Base-by-base conservation (phyloP, 1,140 invertebrate genomes). In the Philopotamus ludificatus region DNA sequence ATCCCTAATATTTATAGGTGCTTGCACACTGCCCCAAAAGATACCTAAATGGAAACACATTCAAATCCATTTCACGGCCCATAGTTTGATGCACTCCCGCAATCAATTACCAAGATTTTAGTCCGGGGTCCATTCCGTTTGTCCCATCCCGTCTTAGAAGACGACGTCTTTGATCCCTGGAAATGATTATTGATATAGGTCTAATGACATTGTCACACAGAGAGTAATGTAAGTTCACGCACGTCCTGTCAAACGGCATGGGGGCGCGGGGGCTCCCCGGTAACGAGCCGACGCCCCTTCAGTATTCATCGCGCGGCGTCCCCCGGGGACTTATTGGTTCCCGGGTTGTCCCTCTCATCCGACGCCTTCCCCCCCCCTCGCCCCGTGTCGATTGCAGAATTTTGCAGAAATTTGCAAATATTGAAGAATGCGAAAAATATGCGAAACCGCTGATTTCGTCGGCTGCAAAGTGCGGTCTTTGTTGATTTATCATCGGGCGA, bases 261-360 rank as follows among this genome's bases (percentile, higher is more conserved):
- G 25, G 12, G 20, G 10, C 8, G 10, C 25, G 8, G 25, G 12
- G 20, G 50, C 7, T 16, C 20, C 23, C 50, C 4, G 10, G 50
- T 53, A 53, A 53, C 50, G 50, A 53, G 50, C 28, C 41, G 39
- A 15, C 22, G 16, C 44, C 44, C 22, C 41, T 59, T 59, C 42
- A 41, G 57, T 59, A 59, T 59, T 59, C 57, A 59, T 59, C 57
- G 15, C 57, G 44, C 57, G 57, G 7, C 16, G n/a, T 41, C 26
- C 41, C 41, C 57, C 28, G 57, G 57, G 57, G 57, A 59, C 57
- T 59, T 59, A 59, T 59, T 41, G 57, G 34, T 20, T 4, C 26
- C 18, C n/a, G 53, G 26, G 53, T 28, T 26, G 12, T 12, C 28
- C 28, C 12, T 12, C 28, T 34, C 4, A 7, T 12, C 12, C 12